Conservation (phyloP, 2,113 vertebrate genomes). For the Gallinago media region DNA sequence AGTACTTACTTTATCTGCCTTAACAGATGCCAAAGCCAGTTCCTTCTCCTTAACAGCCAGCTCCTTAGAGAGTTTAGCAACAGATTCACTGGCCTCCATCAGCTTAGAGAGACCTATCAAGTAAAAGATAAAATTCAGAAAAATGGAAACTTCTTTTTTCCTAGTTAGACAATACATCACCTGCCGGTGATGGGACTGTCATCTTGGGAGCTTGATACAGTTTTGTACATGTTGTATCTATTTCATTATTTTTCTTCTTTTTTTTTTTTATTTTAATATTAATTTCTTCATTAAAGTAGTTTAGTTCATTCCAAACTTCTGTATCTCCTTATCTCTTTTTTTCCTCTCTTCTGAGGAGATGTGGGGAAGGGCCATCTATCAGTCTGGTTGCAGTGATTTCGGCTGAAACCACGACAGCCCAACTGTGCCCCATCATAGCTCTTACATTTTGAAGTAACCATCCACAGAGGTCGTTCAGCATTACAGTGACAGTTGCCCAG, state of each 20-base stretch:
- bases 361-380: too few relatives aligned
- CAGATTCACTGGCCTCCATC: constrained; percentile 87
- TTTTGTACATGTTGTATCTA: too few relatives aligned
- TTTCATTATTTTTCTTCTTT: too few relatives aligned
- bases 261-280: too few relatives aligned
- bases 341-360: too few relatives aligned
- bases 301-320: too few relatives aligned
- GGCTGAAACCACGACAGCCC: too few relatives aligned
- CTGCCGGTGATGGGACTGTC: too few relatives aligned
- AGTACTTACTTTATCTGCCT: constrained; percentile 84
- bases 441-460: not conserved
- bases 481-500: not conserved
- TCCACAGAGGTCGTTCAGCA: not conserved
- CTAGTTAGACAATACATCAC: not conserved
- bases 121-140: constrained; percentile 13
- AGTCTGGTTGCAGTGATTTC: too few relatives aligned
- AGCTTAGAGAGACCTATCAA: constrained; percentile 82
- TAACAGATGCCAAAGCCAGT: constrained; percentile 82
- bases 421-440: not conserved
- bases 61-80: constrained; percentile 77
- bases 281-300: too few relatives aligned
- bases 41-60: constrained; percentile 85
- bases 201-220: too few relatives aligned
- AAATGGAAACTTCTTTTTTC: not conserved
- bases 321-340: too few relatives aligned